Evolutionary conservation across 2,113 vertebrate species (phyloP), one percentile per base, ranked within the genome.

Genomic region (Willisornis vidua): DNA sequence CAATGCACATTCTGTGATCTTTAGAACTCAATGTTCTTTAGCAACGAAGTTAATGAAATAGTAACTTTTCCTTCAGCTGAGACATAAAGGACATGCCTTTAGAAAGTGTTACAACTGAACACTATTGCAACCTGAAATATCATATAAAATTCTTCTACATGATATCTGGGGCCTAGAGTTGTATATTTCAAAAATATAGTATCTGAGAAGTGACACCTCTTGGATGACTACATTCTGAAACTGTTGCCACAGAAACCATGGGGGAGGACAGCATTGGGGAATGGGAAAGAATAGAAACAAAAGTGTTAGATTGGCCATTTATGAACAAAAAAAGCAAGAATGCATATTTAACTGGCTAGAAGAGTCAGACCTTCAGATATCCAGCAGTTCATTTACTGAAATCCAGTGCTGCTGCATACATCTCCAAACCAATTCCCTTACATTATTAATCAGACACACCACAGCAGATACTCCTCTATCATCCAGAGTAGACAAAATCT

Each of bases 161-260:
- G 85, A 78, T 79, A 59, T 54, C 59, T 73, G 35, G 55, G 63
- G 62, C 91, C 67, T 91, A 35, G 35, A 86, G 94, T 78, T 55
- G 11, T 83, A 16, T 80, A 88, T 93, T 91, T 93, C 75, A 59
- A 29, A 94, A 88, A n/a, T 80, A 66, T 45, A 86, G 43, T 90
- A 55, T 75, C 62, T 67, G 72, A 77, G 85, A 93, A 94, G 91
- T 66, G 19, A 39, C 62, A 72, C 75, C 67, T 93, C 55, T 76
- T 91, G 71, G 58, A 90, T 93, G 67, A 94, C 82, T 96, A 77
- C 58, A 70, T 87, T 85, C 78, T 79, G 87, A 85, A 95, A 73
- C 63, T 80, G 94, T 96, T 97, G 89, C 95, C 85, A 96, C 93
- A 96, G 95, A 97, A 96, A 96, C 93, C 78, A 95, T 91, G 93